Conservation (phyloP, 2,113 vertebrate genomes). For the Psilopogon haemacephalus region DNA sequence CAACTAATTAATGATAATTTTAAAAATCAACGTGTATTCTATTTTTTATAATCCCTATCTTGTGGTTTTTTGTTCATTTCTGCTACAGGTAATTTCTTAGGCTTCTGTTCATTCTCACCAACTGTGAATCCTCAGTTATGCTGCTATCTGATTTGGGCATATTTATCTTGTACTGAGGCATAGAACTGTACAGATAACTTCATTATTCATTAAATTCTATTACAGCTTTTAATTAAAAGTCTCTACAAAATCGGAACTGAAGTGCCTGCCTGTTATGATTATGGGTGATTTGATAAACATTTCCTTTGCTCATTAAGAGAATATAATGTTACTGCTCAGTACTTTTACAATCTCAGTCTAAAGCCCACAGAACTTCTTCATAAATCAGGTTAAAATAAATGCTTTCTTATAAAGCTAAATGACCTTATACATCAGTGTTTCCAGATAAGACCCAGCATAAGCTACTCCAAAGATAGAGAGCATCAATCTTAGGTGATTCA, state of each 20-base stretch:
- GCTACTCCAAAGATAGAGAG: not conserved
- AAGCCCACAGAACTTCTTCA: not conserved
- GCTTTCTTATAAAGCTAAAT: slow-evolving; percentile 36
- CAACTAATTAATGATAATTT: not conserved
- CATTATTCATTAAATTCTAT: not conserved
- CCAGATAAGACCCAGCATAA: slow-evolving; percentile 26
- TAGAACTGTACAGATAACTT: not conserved
- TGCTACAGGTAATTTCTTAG: not conserved
- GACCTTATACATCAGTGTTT: slow-evolving; percentile 27
- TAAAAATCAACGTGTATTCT: not conserved
- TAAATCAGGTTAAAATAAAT: slow-evolving; percentile 30
- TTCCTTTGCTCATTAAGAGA: not conserved
- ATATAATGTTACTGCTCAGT: not conserved
- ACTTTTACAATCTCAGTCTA: not conserved
- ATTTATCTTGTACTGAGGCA: not conserved
- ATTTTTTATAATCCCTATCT: not conserved
- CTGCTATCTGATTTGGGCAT: not conserved
- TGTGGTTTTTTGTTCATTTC: not conserved
- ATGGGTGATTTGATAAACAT: slow-evolving; percentile 11
- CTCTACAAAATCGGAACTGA: not conserved
- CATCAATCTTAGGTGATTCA: slow-evolving; percentile 46
- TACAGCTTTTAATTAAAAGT: slow-evolving; percentile 12
- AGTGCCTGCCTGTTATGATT: not conserved
- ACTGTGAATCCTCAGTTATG: not conserved
- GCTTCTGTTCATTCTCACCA: not conserved